Conservation (phyloP, 2,113 vertebrate species). For the Lontra canadensis region DNA sequence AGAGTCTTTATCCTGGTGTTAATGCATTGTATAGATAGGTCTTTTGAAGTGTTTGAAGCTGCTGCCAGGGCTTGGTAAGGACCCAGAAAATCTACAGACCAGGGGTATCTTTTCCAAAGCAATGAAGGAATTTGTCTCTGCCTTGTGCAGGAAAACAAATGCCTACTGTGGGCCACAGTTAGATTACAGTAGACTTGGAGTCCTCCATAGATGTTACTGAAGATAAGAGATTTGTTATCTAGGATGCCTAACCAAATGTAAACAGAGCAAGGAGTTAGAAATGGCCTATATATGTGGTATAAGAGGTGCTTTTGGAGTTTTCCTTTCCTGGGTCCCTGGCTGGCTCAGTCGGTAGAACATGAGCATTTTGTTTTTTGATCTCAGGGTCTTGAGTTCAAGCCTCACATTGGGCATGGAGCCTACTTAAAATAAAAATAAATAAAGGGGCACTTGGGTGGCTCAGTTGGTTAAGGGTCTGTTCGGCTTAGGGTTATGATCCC, state of each 20-base stretch:
- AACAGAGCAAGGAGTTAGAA: not conserved
- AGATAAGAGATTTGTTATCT: not conserved
- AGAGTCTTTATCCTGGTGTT: not conserved
- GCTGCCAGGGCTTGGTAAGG: not conserved
- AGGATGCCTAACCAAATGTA: not conserved
- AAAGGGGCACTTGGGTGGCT: too few species aligned
- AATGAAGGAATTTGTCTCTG: not conserved
- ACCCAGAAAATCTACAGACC: not conserved
- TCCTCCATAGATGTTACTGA: not conserved
- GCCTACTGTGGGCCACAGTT: not conserved
- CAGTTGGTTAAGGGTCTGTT: too few species aligned
- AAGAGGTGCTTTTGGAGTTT: not conserved
- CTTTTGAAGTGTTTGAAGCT: not conserved
- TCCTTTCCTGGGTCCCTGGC: not conserved
- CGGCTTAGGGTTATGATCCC: too few species aligned
- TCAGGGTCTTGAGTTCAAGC: not conserved
- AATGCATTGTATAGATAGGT: not conserved
- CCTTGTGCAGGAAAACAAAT: not conserved
- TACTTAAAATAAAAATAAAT: not conserved
- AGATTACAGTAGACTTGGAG: not conserved
- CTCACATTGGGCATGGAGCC: not conserved
- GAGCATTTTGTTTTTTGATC: not conserved
- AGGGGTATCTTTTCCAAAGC: not conserved
- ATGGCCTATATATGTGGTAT: not conserved
- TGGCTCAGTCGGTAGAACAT: not conserved